These are phyloP conservation scores for Lasioglossum zephyrum DNA, from an alignment of 2,888 invertebrate genomes.

Conservation along the genomic window DNA sequence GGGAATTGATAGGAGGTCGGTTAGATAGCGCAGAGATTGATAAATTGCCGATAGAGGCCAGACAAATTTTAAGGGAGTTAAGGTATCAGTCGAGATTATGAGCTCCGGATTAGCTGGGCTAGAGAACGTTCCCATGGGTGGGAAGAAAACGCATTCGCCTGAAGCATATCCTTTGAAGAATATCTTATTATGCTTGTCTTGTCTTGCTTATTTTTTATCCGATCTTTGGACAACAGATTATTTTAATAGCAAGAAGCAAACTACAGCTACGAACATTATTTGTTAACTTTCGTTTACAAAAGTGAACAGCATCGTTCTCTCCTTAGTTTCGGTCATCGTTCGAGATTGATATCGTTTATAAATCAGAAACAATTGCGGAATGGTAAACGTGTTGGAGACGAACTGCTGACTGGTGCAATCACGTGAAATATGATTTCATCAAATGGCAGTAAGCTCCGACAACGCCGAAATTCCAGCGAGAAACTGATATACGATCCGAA, in stretches of 20 bases:
- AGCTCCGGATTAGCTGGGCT: not conserved
- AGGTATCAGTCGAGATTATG: conserved; percentile 11
- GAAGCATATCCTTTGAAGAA: not conserved
- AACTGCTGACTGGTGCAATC: not conserved
- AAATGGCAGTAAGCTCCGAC: not conserved
- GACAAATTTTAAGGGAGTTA: conserved; percentile 16
- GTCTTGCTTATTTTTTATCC: not conserved
- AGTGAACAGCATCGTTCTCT: not conserved
- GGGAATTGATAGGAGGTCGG: conserved; percentile 16
- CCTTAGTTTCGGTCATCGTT: not conserved
- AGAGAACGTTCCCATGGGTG: not conserved
- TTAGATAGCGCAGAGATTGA: conserved; percentile 8
- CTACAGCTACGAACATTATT: no score
- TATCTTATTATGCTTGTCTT: not conserved
- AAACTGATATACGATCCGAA: not conserved
- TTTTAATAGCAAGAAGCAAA: not conserved
- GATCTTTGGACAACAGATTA: not conserved
- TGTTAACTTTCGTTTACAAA: not conserved
- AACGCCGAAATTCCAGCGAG: not conserved
- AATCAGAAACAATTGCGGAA: not conserved
- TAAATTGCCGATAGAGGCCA: not conserved
- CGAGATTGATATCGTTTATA: not conserved
- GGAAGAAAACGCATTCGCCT: not conserved
- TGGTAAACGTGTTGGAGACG: not conserved
- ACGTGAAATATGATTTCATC: not conserved